Percentiles rank a stretch among this genome's conserved stretches.
Evolutionary conservation across 2,888 invertebrate species (phyloP).

Genomic region (Andrena minutula): DNA sequence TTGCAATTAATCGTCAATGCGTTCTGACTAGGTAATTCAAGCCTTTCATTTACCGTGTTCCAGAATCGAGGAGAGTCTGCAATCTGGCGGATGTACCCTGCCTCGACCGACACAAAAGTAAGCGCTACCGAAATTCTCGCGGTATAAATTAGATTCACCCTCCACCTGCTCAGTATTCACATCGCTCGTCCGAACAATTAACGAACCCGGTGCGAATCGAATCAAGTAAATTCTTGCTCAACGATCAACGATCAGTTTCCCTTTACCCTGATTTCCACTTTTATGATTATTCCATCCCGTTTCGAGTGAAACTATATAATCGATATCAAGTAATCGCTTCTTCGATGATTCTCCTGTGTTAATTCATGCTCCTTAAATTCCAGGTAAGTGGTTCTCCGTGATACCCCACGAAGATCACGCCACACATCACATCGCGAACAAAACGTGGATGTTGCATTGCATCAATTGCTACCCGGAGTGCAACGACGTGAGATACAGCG

Average conservation of each 20-base stretch:
- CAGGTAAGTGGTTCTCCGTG: conserved; percentile 85
- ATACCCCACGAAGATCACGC: conserved; percentile 76
- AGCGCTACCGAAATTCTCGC: conserved; percentile 46
- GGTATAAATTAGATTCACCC: conserved; percentile 6
- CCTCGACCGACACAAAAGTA: conserved; percentile 70
- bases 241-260: too few relatives aligned
- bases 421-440: neutral
- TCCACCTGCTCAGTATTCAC: conserved; percentile 8
- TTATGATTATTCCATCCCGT: too few relatives aligned
- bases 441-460: conserved; percentile 65
- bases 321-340: neutral
- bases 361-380: conserved; percentile 49
- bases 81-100: conserved; percentile 70
- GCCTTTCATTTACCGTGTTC: neutral
- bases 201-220: neutral
- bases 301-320: neutral
- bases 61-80: conserved; percentile 73
- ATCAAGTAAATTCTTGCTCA: too few relatives aligned
- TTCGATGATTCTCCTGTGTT: neutral
- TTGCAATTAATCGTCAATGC: neutral
- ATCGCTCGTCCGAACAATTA: conserved; percentile 16
- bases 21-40: neutral
- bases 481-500: conserved; percentile 72
- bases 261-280: too few relatives aligned
- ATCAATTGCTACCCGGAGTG: conserved; percentile 77